Conservation (phyloP, 1,140 invertebrate species). For the Drosophila repleta region DNA sequence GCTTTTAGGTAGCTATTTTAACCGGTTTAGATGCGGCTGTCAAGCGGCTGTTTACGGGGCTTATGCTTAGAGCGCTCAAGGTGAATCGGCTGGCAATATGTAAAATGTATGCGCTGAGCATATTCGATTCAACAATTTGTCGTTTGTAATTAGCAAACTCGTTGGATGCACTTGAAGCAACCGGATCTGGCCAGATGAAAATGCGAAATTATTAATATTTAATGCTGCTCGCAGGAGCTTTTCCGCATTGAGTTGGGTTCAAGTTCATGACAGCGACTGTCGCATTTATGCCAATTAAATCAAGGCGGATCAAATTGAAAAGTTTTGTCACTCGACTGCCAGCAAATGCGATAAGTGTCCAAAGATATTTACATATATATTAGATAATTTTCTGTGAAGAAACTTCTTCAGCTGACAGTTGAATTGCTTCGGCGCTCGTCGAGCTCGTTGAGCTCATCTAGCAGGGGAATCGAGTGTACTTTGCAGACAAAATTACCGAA, state of each 20-base stretch:
- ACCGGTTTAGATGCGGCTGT: conserved; percentile 35
- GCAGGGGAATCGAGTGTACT: conserved; percentile 31
- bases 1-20: conserved; percentile 12
- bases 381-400: neutral
- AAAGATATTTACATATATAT: neutral
- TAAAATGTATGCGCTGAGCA: conserved; percentile 18
- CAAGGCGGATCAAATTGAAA: conserved; percentile 53
- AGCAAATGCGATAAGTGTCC: neutral
- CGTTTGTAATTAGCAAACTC: conserved; percentile 69
- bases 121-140: conserved; percentile 32
- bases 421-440: conserved; percentile 11
- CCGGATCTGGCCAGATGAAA: neutral
- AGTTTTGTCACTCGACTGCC: conserved; percentile 34
- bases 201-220: conserved; percentile 35
- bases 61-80: conserved; percentile 40
- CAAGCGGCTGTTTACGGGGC: neutral
- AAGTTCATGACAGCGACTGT: conserved; percentile 29
- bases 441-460: conserved; percentile 28
- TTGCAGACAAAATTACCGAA: conserved; percentile 55
- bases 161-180: conserved; percentile 58
- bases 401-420: conserved; percentile 15
- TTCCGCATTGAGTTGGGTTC: conserved; percentile 38
- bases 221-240: conserved; percentile 17
- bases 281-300: conserved; percentile 60
- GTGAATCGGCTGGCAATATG: conserved; percentile 25